Base-by-base conservation (phyloP, 2,888 invertebrate species). In the Acrobasis repandana region DNA sequence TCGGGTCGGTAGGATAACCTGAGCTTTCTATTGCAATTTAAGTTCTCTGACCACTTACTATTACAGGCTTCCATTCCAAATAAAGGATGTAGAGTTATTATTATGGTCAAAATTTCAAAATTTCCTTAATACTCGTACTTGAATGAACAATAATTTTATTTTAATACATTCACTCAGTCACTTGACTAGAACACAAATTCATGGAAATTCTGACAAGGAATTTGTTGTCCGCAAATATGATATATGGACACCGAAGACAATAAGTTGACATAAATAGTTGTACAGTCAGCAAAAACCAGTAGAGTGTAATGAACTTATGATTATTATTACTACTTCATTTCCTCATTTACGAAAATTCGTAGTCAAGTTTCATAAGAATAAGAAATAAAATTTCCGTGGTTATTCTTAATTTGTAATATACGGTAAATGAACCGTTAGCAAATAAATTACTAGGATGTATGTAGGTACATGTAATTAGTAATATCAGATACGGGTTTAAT, bases 241-340 rank as follows among this genome's bases (percentile, higher is more conserved):
- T 64, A 66, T 70, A 70, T 68, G 65, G 64, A 69, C 67, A 66
- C 66, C 63, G 61, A 71, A 74, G 74, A 81, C 81, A 79, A 80
- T 79, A 77, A 78, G 73, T 76, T 77, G 80, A 77, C 81, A 79
- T 76, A 75, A 75, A 75, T 75, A 69, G 68, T 73, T 74, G 75
- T 77, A 77, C 77, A 73, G 73, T 72, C 71, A 73, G 67, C 71
- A 68, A 64, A 73, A 63, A 72, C 73, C 75, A 75, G 68, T 73
- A 71, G 52, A 51, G 28, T 60, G 58, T 28, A 28, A 5, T 28
- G 28, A 28, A 28, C 28, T 6, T 6, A 4, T 28, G 6, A 28
- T 5, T 28, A 28, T 28, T 28, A 28, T 28, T 28, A 28, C 28
- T 28, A 28, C 28, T 28, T 28, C 8, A 28, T 28, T 20, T 5